These are phyloP conservation scores for Marmota flaviventris DNA, from an alignment of 2,113 vertebrate species.

Conservation along the genomic window DNA sequence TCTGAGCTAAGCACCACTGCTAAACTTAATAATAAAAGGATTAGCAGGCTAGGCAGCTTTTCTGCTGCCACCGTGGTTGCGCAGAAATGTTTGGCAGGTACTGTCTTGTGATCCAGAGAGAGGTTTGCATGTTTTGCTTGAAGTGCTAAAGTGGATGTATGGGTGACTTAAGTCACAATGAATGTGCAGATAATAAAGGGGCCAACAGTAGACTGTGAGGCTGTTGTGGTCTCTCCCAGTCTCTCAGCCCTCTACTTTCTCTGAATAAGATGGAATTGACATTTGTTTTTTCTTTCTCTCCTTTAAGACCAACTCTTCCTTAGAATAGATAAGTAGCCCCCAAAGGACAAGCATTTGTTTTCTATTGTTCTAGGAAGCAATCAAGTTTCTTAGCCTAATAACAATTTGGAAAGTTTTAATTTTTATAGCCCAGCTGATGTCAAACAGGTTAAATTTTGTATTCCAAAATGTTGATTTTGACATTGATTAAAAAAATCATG, in stretches of 20 bases:
- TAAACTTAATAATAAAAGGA: slow-evolving; percentile 70
- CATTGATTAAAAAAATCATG: slow-evolving; percentile 1
- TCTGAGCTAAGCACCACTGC: slow-evolving; percentile 40
- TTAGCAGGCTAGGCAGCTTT: slow-evolving; percentile 46
- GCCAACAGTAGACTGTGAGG: not conserved
- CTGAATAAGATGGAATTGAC: not conserved
- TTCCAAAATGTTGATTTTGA: not conserved
- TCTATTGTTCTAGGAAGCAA: not conserved
- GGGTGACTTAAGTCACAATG: not conserved
- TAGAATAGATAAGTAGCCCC: not conserved
- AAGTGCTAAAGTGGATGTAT: not conserved
- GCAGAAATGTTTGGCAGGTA: not conserved
- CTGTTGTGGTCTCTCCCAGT: not conserved
- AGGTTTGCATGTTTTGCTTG: not conserved
- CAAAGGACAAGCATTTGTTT: not conserved
- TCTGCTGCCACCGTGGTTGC: not conserved
- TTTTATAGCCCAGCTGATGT: not conserved
- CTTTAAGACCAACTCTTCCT: not conserved
- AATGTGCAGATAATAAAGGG: not conserved
- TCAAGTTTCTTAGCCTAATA: not conserved
- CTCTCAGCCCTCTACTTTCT: not conserved
- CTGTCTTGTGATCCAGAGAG: not conserved
- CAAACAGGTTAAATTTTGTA: not conserved
- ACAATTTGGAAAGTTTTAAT: slow-evolving; percentile 45
- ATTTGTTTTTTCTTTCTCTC: not conserved